A percentile compares a stretch with the other conserved stretches of the same genome.
Conservation (phyloP, 2,113 vertebrate species). For the Gambusia affinis region DNA sequence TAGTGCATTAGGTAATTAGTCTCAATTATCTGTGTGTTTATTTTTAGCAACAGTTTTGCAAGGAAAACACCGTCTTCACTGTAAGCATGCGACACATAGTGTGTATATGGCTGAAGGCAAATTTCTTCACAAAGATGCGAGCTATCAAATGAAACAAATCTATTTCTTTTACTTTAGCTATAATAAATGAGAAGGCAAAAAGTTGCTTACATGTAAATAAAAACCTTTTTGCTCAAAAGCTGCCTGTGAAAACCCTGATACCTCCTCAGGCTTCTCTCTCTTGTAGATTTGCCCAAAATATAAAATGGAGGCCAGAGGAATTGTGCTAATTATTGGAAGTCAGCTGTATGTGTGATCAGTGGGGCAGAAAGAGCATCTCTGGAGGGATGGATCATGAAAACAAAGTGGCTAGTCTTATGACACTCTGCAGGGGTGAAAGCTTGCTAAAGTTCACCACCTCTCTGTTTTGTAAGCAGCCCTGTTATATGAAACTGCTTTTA, state of each 20-base stretch:
- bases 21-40: conserved; percentile 51
- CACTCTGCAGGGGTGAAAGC: conserved; percentile 76
- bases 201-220: neutral
- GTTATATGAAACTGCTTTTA: conserved; percentile 70
- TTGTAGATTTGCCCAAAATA: conserved; percentile 22
- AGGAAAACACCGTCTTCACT: conserved; percentile 38
- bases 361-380: conserved; percentile 80
- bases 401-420: conserved; percentile 81
- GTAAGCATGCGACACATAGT: conserved; percentile 14
- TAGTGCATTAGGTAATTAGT: conserved; percentile 42
- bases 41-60: conserved; percentile 39
- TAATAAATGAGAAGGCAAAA: neutral
- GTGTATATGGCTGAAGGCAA: conserved; percentile 36
- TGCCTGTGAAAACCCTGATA: neutral
- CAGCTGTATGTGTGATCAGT: conserved; percentile 72
- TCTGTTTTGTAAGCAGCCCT: conserved; percentile 75
- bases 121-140: conserved; percentile 10
- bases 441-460: conserved; percentile 76
- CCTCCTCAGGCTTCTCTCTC: neutral
- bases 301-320: conserved; percentile 63
- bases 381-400: conserved; percentile 74
- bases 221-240: neutral
- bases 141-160: conserved; percentile 23
- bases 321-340: conserved; percentile 77
- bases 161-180: neutral